A percentile compares a stretch with the other conserved stretches of the same genome.
These are phyloP conservation scores for Portevinia maculata DNA, from an alignment of 2,888 invertebrate genomes.

Conservation along the genomic window DNA sequence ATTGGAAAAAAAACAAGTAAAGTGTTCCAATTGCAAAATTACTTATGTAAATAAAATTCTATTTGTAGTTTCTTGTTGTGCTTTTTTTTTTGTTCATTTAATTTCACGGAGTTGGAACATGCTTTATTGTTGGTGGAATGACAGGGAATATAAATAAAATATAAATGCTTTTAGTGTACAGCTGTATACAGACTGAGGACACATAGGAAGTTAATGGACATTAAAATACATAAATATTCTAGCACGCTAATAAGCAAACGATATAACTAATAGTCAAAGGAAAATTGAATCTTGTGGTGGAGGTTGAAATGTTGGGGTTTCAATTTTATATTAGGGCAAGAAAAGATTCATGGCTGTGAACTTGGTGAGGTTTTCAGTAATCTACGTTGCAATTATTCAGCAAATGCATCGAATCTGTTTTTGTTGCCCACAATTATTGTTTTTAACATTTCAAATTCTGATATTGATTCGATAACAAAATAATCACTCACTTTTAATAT, in stretches of 20 bases:
- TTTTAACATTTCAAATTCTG: too few species aligned
- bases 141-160: constrained; percentile 17
- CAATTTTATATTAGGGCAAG: too few species aligned
- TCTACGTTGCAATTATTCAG: too few species aligned
- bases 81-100: constrained; percentile 13
- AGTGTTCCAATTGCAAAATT: constrained; percentile 61
- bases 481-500: too few species aligned
- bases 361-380: too few species aligned
- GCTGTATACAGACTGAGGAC: constrained; percentile 40
- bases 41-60: constrained; percentile 60
- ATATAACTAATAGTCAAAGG: background rate
- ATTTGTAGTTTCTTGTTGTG: constrained; percentile 32
- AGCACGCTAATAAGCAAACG: background rate
- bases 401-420: too few species aligned
- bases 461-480: too few species aligned
- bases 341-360: too few species aligned
- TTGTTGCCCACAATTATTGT: too few species aligned
- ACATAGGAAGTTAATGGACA: constrained; percentile 7
- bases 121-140: constrained; percentile 10
- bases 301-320: background rate
- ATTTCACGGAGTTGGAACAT: constrained; percentile 17
- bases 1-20: constrained; percentile 8
- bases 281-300: background rate
- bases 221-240: constrained; percentile 4
- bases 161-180: constrained; percentile 36